Conservation (phyloP, 2,113 vertebrate species). For the Chauna torquata region DNA sequence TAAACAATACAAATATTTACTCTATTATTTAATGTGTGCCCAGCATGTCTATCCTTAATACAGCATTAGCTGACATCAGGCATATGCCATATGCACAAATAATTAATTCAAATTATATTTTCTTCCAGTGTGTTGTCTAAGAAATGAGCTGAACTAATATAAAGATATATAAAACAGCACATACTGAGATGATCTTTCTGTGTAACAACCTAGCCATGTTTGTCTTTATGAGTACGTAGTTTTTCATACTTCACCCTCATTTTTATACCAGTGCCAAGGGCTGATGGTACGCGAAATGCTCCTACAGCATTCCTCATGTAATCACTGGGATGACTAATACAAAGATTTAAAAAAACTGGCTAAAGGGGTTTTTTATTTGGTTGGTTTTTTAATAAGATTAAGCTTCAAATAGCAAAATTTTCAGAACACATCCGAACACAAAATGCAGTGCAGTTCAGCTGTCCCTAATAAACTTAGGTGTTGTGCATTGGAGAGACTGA, state of each 20-base stretch:
- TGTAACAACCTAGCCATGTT: conserved; percentile 47
- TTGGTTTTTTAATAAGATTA: conserved; percentile 43
- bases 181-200: conserved; percentile 26
- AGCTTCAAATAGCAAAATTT: conserved; percentile 9
- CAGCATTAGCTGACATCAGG: conserved; percentile 79
- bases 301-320: conserved; percentile 70
- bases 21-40: conserved; percentile 78
- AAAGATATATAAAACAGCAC: conserved; percentile 60
- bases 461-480: background rate
- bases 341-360: conserved; percentile 66
- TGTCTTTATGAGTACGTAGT: conserved; percentile 48
- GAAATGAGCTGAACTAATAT: conserved; percentile 72
- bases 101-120: conserved; percentile 81
- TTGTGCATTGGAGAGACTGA: background rate
- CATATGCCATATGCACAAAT: conserved; percentile 77
- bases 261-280: conserved; percentile 69
- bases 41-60: conserved; percentile 80
- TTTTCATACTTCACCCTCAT: conserved; percentile 64
- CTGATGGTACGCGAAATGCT: conserved; percentile 74
- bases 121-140: conserved; percentile 68
- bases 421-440: background rate
- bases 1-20: conserved; percentile 84
- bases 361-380: conserved; percentile 55
- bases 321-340: conserved; percentile 73
- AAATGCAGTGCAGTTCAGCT: background rate